Evolutionary conservation across 2,113 vertebrate genomes (phyloP).

Genomic region (Mirza zaza): DNA sequence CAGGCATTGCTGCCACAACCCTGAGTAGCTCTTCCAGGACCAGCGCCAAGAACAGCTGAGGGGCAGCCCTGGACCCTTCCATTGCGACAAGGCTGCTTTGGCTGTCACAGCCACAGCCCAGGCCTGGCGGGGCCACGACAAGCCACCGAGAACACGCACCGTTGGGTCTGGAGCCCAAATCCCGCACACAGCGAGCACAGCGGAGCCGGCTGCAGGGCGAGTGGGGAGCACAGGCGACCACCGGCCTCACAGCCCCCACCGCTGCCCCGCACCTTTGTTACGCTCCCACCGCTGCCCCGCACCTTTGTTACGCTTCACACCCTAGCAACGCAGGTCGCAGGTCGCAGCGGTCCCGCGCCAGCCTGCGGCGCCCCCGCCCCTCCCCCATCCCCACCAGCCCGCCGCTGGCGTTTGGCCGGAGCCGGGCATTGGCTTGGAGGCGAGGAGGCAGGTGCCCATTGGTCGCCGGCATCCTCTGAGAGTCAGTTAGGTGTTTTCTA

Average conservation of each 20-base stretch:
- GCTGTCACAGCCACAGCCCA: not conserved
- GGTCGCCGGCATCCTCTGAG: too few species aligned
- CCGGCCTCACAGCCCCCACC: not conserved
- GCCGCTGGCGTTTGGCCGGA: slow-evolving; percentile 38
- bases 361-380: not conserved
- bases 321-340: too few species aligned
- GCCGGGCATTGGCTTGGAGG: not conserved
- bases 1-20: slow-evolving; percentile 15
- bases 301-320: too few species aligned
- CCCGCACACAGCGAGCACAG: not conserved
- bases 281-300: not conserved
- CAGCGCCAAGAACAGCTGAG: not conserved
- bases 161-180: not conserved
- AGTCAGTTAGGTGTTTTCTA: too few species aligned
- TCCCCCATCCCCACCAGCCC: not conserved
- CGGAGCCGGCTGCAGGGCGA: not conserved
- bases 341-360: too few species aligned
- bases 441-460: not conserved
- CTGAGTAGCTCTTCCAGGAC: slow-evolving; percentile 51
- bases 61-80: slow-evolving; percentile 6
- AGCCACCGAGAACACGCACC: not conserved
- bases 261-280: not conserved
- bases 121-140: not conserved
- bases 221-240: not conserved
- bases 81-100: not conserved